Conservation (phyloP, 2,113 vertebrate genomes). For the Clarias batrachus region DNA sequence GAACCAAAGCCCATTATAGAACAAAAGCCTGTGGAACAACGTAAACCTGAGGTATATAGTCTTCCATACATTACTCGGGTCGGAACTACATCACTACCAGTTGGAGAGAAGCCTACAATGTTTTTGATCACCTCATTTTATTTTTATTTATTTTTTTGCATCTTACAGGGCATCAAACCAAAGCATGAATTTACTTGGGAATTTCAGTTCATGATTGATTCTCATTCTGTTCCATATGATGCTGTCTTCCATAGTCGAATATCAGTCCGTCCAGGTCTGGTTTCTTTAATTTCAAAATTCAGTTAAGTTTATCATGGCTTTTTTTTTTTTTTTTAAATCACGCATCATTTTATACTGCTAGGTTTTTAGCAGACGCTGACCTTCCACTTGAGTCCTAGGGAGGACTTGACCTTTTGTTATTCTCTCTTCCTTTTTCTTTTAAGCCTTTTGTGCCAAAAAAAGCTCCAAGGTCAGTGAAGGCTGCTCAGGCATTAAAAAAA, state of each 20-base stretch:
- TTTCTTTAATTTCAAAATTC: slow-evolving; percentile 48
- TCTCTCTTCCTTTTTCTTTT: slow-evolving; percentile 17
- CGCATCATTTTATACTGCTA: slow-evolving; percentile 26
- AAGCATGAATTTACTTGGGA: slow-evolving; percentile 52
- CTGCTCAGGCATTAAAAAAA: slow-evolving; percentile 66
- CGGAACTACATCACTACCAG: slow-evolving; percentile 19
- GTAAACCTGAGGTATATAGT: slow-evolving; percentile 58
- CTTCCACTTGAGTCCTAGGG: background rate
- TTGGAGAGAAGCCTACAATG: slow-evolving; percentile 37
- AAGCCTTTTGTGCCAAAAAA: slow-evolving; percentile 76
- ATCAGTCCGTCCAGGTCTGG: slow-evolving; percentile 52
- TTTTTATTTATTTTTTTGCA: slow-evolving; percentile 39
- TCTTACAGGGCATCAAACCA: slow-evolving; percentile 52
- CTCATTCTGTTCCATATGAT: slow-evolving; percentile 56
- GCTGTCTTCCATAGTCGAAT: slow-evolving; percentile 51
- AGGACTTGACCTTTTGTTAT: slow-evolving; percentile 29
- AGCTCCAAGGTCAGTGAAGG: slow-evolving; percentile 73
- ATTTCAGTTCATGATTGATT: slow-evolving; percentile 57
- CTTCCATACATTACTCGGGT: background rate
- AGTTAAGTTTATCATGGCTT: slow-evolving; percentile 48
- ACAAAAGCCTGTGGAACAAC: slow-evolving; percentile 45
- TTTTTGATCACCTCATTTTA: slow-evolving; percentile 52
- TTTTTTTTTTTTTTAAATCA: slow-evolving; percentile 46
- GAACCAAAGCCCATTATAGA: slow-evolving; percentile 43
- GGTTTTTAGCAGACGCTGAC: slow-evolving; percentile 22